A percentile compares a stretch with the other conserved stretches of the same genome.
Conservation (phyloP, 2,888 invertebrate genomes). For the Trissonchulus latispiculum region DNA sequence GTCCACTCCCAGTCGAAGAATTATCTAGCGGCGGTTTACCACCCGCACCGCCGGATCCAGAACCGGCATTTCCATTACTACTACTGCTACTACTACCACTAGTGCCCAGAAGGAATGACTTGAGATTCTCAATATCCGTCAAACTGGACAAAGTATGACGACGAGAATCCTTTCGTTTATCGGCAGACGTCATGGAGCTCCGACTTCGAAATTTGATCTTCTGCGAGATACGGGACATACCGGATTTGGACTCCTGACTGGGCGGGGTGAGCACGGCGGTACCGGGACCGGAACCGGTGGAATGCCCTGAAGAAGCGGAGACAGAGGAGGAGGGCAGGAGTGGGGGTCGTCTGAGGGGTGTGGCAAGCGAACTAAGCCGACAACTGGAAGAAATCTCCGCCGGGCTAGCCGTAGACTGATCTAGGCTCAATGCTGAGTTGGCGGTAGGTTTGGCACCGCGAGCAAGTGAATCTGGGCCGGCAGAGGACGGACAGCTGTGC, state of each 20-base stretch:
- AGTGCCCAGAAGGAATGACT: not conserved
- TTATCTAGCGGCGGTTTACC: not conserved
- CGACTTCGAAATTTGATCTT: conserved; percentile 32
- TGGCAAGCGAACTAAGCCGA: not conserved
- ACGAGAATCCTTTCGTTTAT: conserved; percentile 29
- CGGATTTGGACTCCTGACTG: not conserved
- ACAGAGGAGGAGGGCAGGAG: not conserved
- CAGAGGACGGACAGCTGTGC: conserved; percentile 9
- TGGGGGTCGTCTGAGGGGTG: not conserved
- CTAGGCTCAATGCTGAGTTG: too few relatives aligned
- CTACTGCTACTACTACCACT: too few relatives aligned
- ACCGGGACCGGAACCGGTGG: too few relatives aligned
- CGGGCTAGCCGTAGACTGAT: not conserved
- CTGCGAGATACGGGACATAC: conserved; percentile 28
- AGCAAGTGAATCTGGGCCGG: not conserved
- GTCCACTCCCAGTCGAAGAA: not conserved
- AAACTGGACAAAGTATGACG: conserved; percentile 33
- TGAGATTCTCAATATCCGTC: conserved; percentile 32
- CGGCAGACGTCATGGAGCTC: not conserved
- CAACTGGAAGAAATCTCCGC: not conserved
- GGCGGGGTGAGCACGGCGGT: too few relatives aligned
- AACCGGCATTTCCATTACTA: too few relatives aligned
- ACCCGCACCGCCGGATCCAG: too few relatives aligned
- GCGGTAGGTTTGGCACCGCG: too few relatives aligned
- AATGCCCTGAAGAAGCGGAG: not conserved